Conservation (phyloP, 2,888 invertebrate genomes). For the Tetranychus truncatus region DNA sequence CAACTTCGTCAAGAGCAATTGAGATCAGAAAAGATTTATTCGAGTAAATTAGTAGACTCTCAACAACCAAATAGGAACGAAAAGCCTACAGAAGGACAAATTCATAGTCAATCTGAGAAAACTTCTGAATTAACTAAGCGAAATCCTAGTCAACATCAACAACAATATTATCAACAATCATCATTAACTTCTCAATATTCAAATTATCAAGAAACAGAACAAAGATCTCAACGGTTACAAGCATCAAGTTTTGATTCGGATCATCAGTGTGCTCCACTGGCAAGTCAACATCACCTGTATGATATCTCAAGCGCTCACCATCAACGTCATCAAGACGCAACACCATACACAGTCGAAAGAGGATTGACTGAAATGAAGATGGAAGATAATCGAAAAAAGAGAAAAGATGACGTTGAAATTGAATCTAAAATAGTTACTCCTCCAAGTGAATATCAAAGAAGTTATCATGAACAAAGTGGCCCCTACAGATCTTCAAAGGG, state of each 20-base stretch:
- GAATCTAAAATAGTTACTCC: not conserved
- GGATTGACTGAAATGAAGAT: slow-evolving; percentile 4
- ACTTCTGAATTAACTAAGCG: too few relatives aligned
- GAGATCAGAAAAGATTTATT: not conserved
- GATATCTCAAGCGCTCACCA: not conserved
- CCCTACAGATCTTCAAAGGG: not conserved
- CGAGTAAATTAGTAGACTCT: not conserved
- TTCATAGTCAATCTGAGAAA: too few relatives aligned
- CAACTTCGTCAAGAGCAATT: slow-evolving; percentile 1
- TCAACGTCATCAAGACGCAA: not conserved
- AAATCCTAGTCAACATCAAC: not conserved
- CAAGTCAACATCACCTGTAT: not conserved
- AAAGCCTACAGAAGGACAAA: not conserved
- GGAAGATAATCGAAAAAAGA: slow-evolving; percentile 4
- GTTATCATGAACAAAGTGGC: not conserved
- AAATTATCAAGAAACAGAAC: slow-evolving; percentile 5
- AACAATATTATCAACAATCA: not conserved
- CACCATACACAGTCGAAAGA: slow-evolving; percentile 5
- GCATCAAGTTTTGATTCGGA: not conserved
- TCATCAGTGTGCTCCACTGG: not conserved
- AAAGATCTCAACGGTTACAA: not conserved
- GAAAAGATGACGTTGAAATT: not conserved
- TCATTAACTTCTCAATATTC: not conserved
- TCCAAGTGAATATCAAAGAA: not conserved
- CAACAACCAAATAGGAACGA: not conserved